phyloP scores from a whole-genome alignment of 1,140 invertebrate genomes.

The Vanessa tameamea region DNA sequence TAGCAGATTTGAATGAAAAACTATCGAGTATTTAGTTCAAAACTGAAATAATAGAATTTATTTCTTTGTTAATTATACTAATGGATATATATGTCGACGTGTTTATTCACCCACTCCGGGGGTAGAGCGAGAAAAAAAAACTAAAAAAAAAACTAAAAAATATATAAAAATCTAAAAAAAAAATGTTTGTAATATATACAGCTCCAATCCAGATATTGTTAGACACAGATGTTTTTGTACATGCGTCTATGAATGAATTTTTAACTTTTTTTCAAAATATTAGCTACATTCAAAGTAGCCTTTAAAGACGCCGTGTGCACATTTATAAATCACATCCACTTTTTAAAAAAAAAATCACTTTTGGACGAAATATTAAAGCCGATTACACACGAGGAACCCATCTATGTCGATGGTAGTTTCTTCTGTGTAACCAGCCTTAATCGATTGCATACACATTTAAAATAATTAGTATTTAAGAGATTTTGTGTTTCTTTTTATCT shows the following conservation, averaged over 20 bases:
- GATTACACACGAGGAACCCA: slow-evolving; percentile 10
- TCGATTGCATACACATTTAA: slow-evolving; percentile 18
- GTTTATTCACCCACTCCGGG: slow-evolving; percentile 69
- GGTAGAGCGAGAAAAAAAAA: slow-evolving; percentile 62
- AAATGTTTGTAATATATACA: slow-evolving; percentile 63
- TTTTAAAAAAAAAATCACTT: slow-evolving; percentile 2
- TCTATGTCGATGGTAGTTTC: not conserved
- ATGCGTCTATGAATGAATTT: slow-evolving; percentile 2
- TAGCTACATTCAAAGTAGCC: slow-evolving; percentile 14
- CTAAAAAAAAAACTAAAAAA: slow-evolving; percentile 53
- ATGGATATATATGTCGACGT: slow-evolving; percentile 71
- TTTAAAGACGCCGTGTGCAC: slow-evolving; percentile 18
- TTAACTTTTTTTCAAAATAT: slow-evolving; percentile 5
- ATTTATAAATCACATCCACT: slow-evolving; percentile 9
- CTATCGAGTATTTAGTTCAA: slow-evolving; percentile 42
- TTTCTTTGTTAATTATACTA: slow-evolving; percentile 50
- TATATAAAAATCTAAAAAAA: slow-evolving; percentile 44
- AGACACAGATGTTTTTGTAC: slow-evolving; percentile 31
- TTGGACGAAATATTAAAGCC: slow-evolving; percentile 10
- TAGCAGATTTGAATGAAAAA: slow-evolving; percentile 57
- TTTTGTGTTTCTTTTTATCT: slow-evolving; percentile 27
- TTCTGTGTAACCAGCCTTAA: slow-evolving; percentile 18
- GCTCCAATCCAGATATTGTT: slow-evolving; percentile 32
- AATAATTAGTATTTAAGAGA: slow-evolving; percentile 22
- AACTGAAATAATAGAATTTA: slow-evolving; percentile 56